These are phyloP conservation scores for Argopecten irradians DNA, from an alignment of 1,140 invertebrate genomes.

Conservation along the genomic window DNA sequence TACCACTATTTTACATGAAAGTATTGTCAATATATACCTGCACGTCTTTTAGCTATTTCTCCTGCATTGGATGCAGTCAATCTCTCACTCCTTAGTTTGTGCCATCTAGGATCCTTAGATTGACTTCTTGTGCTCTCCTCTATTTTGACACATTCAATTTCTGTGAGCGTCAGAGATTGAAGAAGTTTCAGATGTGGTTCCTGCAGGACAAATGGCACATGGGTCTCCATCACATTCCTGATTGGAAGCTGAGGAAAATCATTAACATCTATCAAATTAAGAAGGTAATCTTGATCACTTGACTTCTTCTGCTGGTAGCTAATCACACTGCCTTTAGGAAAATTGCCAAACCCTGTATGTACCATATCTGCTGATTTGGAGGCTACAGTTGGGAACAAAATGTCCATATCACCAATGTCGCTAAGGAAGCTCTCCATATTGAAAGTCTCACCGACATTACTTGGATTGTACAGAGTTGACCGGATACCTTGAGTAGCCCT, in stretches of 20 bases:
- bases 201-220: not conserved
- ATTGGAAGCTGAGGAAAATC: constrained; percentile 38
- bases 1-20: too few relatives aligned
- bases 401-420: not conserved
- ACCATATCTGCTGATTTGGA: not conserved
- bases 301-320: constrained; percentile 48
- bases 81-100: constrained; percentile 30
- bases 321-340: constrained; percentile 34
- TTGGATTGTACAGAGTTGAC: constrained; percentile 48
- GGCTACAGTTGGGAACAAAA: constrained; percentile 25
- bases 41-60: constrained; percentile 29
- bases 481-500: constrained; percentile 29
- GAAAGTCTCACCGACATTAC: not conserved
- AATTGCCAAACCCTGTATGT: constrained; percentile 44
- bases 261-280: constrained; percentile 41
- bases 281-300: constrained; percentile 24
- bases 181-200: constrained; percentile 1
- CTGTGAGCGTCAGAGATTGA: constrained; percentile 29
- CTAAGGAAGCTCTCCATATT: not conserved
- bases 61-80: constrained; percentile 37
- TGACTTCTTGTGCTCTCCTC: constrained; percentile 34
- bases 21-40: not conserved
- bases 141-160: constrained; percentile 30
- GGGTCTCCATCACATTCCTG: constrained; percentile 27
- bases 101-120: constrained; percentile 36